Conservation (phyloP, 2,113 vertebrate genomes). For the Lasiurus borealis region DNA sequence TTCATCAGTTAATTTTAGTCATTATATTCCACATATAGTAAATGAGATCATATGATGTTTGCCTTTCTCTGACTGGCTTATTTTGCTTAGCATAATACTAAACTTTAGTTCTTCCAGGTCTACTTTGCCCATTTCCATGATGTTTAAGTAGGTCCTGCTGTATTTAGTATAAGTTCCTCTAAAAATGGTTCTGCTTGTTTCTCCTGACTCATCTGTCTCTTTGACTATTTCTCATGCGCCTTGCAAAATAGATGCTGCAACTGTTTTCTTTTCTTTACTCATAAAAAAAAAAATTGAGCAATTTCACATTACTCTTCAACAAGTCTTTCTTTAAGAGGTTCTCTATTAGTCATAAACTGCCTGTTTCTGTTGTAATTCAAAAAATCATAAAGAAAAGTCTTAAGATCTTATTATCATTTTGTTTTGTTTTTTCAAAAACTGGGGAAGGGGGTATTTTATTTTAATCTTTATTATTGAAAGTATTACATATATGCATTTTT, state of each 20-base stretch:
- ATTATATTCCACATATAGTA: no score
- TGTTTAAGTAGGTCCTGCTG: neutral
- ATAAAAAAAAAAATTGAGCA: neutral
- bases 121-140: neutral
- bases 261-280: neutral
- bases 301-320: neutral
- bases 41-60: no score
- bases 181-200: neutral
- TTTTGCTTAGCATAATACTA: neutral
- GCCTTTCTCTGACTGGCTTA: no score
- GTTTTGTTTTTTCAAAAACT: no score
- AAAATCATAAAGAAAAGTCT: neutral
- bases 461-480: no score
- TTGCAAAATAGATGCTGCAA: neutral
- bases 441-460: no score
- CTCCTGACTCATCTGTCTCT: neutral
- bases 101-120: neutral
- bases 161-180: neutral
- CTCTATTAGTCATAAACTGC: neutral
- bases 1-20: no score
- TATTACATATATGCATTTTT: neutral
- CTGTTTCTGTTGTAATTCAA: slow-evolving; percentile 10
- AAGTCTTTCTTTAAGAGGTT: neutral
- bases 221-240: neutral
- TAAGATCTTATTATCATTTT: neutral